Evolutionary conservation across 64 coral and sea anemone genomes (phyloP).

Genomic region (Cladopsammia gracilis): DNA sequence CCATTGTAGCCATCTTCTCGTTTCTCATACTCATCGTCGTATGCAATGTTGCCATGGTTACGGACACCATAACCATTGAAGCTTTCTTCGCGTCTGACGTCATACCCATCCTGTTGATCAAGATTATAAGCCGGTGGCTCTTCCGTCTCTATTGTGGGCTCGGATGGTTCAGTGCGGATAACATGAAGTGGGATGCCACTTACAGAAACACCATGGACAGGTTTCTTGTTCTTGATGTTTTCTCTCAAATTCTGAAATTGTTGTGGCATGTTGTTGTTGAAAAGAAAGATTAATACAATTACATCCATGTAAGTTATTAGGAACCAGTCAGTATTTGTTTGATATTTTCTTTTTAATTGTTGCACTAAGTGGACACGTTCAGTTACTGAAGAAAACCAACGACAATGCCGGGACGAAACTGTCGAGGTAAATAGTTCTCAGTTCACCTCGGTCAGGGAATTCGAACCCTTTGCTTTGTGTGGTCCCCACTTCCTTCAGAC

Average conservation of each 20-base stretch:
- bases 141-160: neutral
- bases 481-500: too few relatives aligned
- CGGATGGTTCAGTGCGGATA: neutral
- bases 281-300: neutral
- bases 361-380: too few relatives aligned
- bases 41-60: neutral
- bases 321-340: too few relatives aligned
- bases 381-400: too few relatives aligned
- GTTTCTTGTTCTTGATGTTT: neutral
- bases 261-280: neutral
- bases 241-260: neutral
- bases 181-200: neutral
- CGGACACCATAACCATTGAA: neutral
- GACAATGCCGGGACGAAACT: too few relatives aligned
- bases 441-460: too few relatives aligned
- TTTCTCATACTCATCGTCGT: neutral
- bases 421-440: too few relatives aligned
- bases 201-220: neutral
- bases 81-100: too few relatives aligned
- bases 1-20: neutral
- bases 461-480: too few relatives aligned
- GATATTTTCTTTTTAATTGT: too few relatives aligned
- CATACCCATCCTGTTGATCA: neutral
- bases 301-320: too few relatives aligned
- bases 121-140: conserved; percentile 7